Base-by-base conservation (phyloP, 2,113 vertebrate genomes). In the Microtus montanus region DNA sequence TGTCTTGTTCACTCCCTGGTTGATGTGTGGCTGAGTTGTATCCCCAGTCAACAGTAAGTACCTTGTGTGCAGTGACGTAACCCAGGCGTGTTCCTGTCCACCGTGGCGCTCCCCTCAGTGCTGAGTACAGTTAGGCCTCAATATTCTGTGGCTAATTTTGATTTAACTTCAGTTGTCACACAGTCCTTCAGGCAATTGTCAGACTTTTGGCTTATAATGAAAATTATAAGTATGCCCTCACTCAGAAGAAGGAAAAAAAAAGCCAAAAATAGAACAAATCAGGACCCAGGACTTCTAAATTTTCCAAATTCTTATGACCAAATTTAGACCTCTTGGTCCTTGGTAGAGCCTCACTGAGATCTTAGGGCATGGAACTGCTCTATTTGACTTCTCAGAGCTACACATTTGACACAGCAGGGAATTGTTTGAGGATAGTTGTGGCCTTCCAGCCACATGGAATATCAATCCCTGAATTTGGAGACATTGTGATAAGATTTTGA, bases 1-100 rank as follows among this genome's bases (percentile, higher is more conserved):
- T 97, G 97, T 97, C 96, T 97, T 97, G 97, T 97, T 97, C 97
- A 97, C 97, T 97, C 92, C 96, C 95, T 97, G 93, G 95, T 92
- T 94, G 87, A 93, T 58, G 96, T 94, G 92, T 97, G 93, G 95
- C 97, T 97, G 85, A 97, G 85, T 97, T 97, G 95, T 95, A 97
- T 97, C 85, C 95, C 82, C 95, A 96, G 94, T 96, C 94, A 95
- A 90, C 68, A 47, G 52, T 97, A 82, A 94, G 38, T 95, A 74
- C 75, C 86, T 52, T 86, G 95, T 97, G 93, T 97, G 96, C 63
- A 2, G 95, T 96, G 94, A 89, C 79, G 52, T 97, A 92, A 96
- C 95, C 96, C 85, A 94, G 77, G n/a, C 93, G 95, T 93, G 90
- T 92, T 92, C 87, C 83, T 77, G 71, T 94, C 93, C 92, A 95